Evolutionary conservation across 2,888 invertebrate species (phyloP), one percentile per base, ranked within the genome.

Genomic region (Acheta domesticus): DNA sequence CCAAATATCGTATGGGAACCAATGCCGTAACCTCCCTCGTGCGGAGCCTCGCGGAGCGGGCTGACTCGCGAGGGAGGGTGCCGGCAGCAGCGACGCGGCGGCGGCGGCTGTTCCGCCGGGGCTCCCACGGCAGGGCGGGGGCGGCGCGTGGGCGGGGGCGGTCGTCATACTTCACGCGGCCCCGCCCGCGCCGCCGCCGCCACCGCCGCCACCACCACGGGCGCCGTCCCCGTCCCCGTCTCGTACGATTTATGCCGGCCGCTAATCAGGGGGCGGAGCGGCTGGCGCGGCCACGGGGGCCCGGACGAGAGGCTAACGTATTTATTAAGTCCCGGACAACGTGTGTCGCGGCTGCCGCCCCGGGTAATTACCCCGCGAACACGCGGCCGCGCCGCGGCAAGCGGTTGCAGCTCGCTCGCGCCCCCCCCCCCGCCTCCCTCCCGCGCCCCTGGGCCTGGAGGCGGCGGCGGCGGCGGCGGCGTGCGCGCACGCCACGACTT

Each of bases 241-340:
- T 12, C 62, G 62, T 5, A 62, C 62, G 62, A 62, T 62, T 62
- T 62, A 62, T 62, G 62, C 62, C 62, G 14, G 11, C 62, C 62
- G 62, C 62, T 62, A 62, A 62, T 62, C 62, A 62, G 62, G 62
- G 62, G 62, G 62, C 62, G 62, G 62, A 14, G n/a, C 62, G 16
- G 62, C 62, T 19, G 62, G 62, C 62, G 62, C 62, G 36, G 36
- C 62, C 62, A n/a, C 62, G 62, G 62, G 62, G 62, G 12, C 11
- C 62, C 62, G 16, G 62, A 62, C 62, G 62, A 62, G 14, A 14
- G 62, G 16, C 62, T 62, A 62, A 62, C 62, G 62, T 62, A 62
- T 62, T 62, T 62, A 62, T 62, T 62, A 62, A 62, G 62, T 62
- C 62, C 62, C 62, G n/a, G 62, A 62, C 62, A 62, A 62, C 62